These are phyloP conservation scores for Anguilla marmorata DNA, from an alignment of 2,797 vertebrate species.

Conservation along the genomic window DNA sequence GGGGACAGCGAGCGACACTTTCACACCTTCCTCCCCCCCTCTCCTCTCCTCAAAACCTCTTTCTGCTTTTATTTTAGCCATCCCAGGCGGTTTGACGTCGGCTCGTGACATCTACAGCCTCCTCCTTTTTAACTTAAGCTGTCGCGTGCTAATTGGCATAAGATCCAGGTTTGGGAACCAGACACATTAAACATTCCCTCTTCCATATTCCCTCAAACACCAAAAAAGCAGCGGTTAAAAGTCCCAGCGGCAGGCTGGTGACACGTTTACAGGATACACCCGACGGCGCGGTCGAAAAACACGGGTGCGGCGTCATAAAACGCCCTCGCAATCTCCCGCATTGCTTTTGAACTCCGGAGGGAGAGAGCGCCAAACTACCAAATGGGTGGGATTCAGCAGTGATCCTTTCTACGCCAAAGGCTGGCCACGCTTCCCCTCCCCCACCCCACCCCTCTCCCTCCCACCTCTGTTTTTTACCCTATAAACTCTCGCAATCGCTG, in stretches of 20 bases:
- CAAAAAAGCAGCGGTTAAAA: not conserved
- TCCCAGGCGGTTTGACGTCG: not conserved
- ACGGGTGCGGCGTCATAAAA: not conserved
- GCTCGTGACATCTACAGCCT: not conserved
- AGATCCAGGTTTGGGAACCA: not conserved
- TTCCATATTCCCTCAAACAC: not conserved
- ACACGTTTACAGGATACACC: not conserved
- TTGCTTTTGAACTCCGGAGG: conserved; percentile 23
- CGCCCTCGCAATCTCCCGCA: not conserved
- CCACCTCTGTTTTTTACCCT: conserved; percentile 69
- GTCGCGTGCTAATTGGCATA: not conserved
- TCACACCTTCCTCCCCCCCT: not conserved
- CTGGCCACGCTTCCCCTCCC: conserved; percentile 64
- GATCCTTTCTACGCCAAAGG: conserved; percentile 49
- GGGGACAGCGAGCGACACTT: not conserved
- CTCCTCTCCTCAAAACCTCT: not conserved
- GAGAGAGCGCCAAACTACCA: conserved; percentile 43
- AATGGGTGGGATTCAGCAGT: conserved; percentile 65
- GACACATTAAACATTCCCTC: not conserved
- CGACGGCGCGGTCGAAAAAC: not conserved
- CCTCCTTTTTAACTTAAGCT: not conserved
- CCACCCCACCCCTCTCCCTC: conserved; percentile 72
- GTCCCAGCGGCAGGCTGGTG: not conserved
- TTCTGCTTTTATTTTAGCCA: not conserved
- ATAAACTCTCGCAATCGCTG: conserved; percentile 68